These are phyloP conservation scores for Chironex yamaguchii DNA, from an alignment of 30 jellyfish, hydroid and myxozoan species.

Conservation along the genomic window DNA sequence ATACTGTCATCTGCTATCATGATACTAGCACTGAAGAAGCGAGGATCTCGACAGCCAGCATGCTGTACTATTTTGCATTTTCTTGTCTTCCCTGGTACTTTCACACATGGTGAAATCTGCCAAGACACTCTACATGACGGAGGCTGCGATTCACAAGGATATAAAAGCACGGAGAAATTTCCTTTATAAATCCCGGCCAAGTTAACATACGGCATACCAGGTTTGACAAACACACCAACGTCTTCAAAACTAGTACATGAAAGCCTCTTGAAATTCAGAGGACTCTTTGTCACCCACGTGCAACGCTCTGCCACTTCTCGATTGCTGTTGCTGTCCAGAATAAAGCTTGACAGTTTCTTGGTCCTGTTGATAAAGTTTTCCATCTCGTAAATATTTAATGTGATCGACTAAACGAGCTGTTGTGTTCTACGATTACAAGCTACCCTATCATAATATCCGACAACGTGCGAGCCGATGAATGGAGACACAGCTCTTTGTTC, in stretches of 20 bases:
- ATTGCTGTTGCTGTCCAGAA: conserved; percentile 53
- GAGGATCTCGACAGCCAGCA: conserved; percentile 31
- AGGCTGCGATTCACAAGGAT: conserved; percentile 86
- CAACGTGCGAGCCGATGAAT: background rate
- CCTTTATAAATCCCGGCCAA: conserved; percentile 8
- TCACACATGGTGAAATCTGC: conserved; percentile 69
- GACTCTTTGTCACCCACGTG: conserved; percentile 72
- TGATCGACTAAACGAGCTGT: conserved; percentile 10
- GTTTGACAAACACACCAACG: conserved; percentile 4
- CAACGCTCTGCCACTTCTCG: background rate
- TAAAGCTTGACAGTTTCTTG: conserved; percentile 58
- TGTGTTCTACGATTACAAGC: background rate
- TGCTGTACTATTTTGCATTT: conserved; percentile 73
- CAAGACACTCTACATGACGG: conserved; percentile 57
- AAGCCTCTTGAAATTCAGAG: conserved; percentile 64
- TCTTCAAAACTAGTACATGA: conserved; percentile 80
- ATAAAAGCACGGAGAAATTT: conserved; percentile 26
- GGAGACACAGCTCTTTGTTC: too few species aligned
- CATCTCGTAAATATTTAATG: conserved; percentile 69
- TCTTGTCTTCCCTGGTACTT: conserved; percentile 83
- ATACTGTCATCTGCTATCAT: conserved; percentile 43
- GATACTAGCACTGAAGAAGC: conserved; percentile 71
- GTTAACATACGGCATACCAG: conserved; percentile 39
- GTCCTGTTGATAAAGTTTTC: conserved; percentile 69
- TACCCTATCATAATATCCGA: background rate